phyloP scores from a whole-genome alignment of 1,140 invertebrate species.

The Drosophila ohnishii region DNA sequence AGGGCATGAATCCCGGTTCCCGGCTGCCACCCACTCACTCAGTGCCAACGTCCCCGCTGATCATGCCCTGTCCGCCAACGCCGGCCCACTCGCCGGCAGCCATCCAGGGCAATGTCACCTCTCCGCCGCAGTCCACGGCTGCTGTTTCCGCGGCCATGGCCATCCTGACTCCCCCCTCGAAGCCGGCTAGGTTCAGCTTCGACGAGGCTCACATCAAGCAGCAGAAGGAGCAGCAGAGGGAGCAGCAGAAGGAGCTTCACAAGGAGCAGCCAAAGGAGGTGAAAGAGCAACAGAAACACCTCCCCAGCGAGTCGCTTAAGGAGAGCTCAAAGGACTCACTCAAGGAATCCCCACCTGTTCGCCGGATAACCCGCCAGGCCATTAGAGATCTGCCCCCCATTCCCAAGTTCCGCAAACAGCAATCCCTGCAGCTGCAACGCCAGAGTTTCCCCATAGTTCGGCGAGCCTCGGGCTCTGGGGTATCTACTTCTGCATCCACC shows the following conservation, averaged over 20 bases:
- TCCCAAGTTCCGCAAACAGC: slow-evolving; percentile 86
- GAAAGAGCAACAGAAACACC: slow-evolving; percentile 7
- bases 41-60: slow-evolving; percentile 88
- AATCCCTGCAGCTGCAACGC: slow-evolving; percentile 72
- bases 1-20: slow-evolving; percentile 10
- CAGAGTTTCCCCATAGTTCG: slow-evolving; percentile 87
- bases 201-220: slow-evolving; percentile 79
- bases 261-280: slow-evolving; percentile 28
- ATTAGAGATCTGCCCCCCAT: slow-evolving; percentile 86
- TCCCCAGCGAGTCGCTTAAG: slow-evolving; percentile 30
- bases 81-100: slow-evolving; percentile 82
- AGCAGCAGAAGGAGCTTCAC: slow-evolving; percentile 31
- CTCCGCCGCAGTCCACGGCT: slow-evolving; percentile 67
- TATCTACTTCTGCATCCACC: slow-evolving; percentile 67
- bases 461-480: slow-evolving; percentile 80
- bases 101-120: slow-evolving; percentile 61
- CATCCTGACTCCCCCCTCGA: slow-evolving; percentile 67
- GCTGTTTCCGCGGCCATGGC: slow-evolving; percentile 76
- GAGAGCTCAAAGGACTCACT: slow-evolving; percentile 16
- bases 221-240: slow-evolving; percentile 52
- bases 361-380: slow-evolving; percentile 85
- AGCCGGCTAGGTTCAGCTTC: slow-evolving; percentile 67
- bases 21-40: slow-evolving; percentile 83
- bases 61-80: slow-evolving; percentile 84
- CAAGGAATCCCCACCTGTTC: slow-evolving; percentile 19